Conservation (phyloP, 2,113 vertebrate species). For the Tragelaphus strepsiceros region DNA sequence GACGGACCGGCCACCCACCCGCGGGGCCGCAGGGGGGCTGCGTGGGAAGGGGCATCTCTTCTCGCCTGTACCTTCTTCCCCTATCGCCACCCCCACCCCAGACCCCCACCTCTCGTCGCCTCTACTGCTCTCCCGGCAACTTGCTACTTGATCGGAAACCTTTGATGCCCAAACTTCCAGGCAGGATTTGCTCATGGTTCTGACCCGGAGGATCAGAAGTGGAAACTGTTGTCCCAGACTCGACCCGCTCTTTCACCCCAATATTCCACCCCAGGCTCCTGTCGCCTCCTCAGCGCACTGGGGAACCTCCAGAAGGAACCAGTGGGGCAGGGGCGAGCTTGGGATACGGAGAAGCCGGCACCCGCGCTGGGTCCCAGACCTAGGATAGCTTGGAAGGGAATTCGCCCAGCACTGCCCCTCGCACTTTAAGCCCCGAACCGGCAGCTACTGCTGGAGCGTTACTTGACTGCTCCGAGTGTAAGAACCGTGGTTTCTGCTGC, state of each 20-base stretch:
- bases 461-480: background rate
- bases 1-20: background rate
- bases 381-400: background rate
- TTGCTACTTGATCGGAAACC: conserved; percentile 60
- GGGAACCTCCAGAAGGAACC: background rate
- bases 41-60: background rate
- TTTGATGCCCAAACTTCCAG: conserved; percentile 63
- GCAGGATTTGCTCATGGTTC: background rate
- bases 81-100: too few species aligned
- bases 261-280: background rate
- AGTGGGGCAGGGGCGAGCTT: background rate
- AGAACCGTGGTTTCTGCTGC: background rate
- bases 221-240: background rate
- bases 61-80: background rate
- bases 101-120: background rate
- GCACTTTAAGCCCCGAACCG: background rate
- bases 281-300: background rate
- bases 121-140: conserved; percentile 38
- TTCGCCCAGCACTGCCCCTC: background rate
- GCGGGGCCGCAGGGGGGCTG: background rate
- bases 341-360: background rate
- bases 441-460: background rate
- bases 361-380: background rate
- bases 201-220: background rate
- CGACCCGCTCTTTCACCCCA: background rate